Evolutionary conservation across 2,113 vertebrate genomes (phyloP), one percentile per base, ranked within the genome.

Genomic region (Tupaia tana): DNA sequence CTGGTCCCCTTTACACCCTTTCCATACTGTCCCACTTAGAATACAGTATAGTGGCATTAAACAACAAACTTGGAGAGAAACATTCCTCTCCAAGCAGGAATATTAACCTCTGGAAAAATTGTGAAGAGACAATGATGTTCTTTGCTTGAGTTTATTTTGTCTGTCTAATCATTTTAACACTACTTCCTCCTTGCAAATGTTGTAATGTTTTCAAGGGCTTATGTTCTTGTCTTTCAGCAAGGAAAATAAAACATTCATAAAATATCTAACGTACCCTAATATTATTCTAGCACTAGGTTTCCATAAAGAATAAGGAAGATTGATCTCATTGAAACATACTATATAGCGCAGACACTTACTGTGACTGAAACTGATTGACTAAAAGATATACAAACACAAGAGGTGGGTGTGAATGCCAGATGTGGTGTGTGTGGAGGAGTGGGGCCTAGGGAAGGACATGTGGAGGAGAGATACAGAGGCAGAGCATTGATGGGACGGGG

Each of bases 101-200:
- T 77, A 63, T 2, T 82, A 58, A 89, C 80, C 24, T 93, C 77
- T 31, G 34, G 56, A 85, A 94, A 94, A 95, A 63, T 6, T 58
- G 24, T 75, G 61, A 94, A 64, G 25, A 86, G 20, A 64, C 1
- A 85, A 52, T 61, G 22, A 1, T 54, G 1, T 86, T 63, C 66
- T 25, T 92, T 52, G 2, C 18, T 27, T 87, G 18, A 20, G n/a
- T 9, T 58, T 91, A 61, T 61, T 93, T 84, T 20, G 11, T 86
- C 25, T 54, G 18, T 69, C 16, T 81, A 90, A 87, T 16, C 8
- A 90, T 89, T 67, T 16, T 29, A 91, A 69, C 18, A 61, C 0
- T 11, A 5, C 15, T 87, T 91, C 31, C 73, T 84, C 58, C 63
- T 67, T 81, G 29, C 6, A 95, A 88, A 84, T 4, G 80, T n/a